Conservation (phyloP, 2,888 invertebrate species). For the Mechanitis messenoides region DNA sequence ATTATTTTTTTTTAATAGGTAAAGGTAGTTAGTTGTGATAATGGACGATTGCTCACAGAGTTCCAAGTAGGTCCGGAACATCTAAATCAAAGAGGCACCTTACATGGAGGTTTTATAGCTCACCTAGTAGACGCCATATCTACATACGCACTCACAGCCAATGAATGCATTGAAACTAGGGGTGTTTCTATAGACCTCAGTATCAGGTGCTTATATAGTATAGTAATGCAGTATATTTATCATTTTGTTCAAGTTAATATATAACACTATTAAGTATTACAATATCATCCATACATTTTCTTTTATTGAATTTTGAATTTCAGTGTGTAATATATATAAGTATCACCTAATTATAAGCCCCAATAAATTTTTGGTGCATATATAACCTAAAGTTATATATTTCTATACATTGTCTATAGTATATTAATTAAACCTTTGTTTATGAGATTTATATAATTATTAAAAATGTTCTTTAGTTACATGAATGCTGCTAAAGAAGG, state of each 20-base stretch:
- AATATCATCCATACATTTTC: no score
- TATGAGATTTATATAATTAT: neutral
- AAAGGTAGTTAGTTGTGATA: slow-evolving; percentile 72
- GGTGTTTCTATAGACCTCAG: slow-evolving; percentile 91
- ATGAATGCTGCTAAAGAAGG: slow-evolving; percentile 85
- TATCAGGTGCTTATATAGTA: slow-evolving; percentile 77
- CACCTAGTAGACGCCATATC: slow-evolving; percentile 84
- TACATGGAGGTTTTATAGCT: slow-evolving; percentile 92
- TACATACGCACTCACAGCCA: slow-evolving; percentile 85
- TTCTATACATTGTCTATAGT: no score
- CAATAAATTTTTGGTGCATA: no score
- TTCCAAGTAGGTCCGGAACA: slow-evolving; percentile 85
- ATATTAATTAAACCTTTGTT: no score
- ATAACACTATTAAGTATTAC: no score
- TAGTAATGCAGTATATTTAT: neutral
- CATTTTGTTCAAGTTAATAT: no score
- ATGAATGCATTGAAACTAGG: slow-evolving; percentile 75
- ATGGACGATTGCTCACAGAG: slow-evolving; percentile 85
- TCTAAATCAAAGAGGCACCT: slow-evolving; percentile 82
- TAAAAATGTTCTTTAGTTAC: slow-evolving; percentile 75
- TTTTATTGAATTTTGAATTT: no score
- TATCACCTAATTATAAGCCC: no score
- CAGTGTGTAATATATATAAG: no score
- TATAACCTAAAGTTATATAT: no score
- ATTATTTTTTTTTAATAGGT: slow-evolving; percentile 40